A percentile compares a stretch with the other conserved stretches of the same genome.
Conservation (phyloP, 2,113 vertebrate genomes). For the Gasterosteus aculeatus region DNA sequence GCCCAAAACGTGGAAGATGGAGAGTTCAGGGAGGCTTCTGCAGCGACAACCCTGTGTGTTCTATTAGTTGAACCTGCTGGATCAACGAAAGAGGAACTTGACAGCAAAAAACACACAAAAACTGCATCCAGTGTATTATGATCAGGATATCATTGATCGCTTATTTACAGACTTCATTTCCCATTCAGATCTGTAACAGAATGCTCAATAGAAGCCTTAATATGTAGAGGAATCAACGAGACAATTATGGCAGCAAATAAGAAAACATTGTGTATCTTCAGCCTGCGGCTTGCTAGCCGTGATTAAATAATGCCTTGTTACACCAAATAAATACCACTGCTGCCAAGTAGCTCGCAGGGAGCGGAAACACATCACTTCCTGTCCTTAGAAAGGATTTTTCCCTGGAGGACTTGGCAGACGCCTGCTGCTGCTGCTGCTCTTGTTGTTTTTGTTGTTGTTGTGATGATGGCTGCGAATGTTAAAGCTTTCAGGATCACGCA, state of each 20-base stretch:
- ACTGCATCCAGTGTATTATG: background rate
- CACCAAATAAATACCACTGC: background rate
- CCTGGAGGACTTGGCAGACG: constrained; percentile 18
- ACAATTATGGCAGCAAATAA: background rate
- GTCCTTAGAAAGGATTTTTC: constrained; percentile 4
- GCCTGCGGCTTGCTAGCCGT: background rate
- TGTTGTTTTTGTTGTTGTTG: background rate
- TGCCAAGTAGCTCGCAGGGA: constrained; percentile 5
- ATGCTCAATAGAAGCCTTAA: background rate
- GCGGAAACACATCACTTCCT: constrained; percentile 25
- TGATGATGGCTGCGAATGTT: constrained; percentile 9
- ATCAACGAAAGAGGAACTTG: constrained; percentile 12
- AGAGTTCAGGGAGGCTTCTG: background rate
- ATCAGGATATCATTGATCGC: background rate
- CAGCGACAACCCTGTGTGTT: background rate
- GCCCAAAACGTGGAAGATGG: background rate
- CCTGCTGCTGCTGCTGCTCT: constrained; percentile 21
- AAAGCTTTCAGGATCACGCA: constrained; percentile 22
- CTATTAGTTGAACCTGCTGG: background rate
- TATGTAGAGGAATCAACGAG: background rate
- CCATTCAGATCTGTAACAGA: background rate
- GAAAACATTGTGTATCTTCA: background rate
- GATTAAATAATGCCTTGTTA: background rate
- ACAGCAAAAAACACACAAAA: background rate
- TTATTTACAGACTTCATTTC: background rate